A percentile compares a stretch with the other conserved stretches of the same genome.
These are phyloP conservation scores for Brachyalestes nurse DNA, from an alignment of 2,797 vertebrate genomes.

Conservation along the genomic window DNA sequence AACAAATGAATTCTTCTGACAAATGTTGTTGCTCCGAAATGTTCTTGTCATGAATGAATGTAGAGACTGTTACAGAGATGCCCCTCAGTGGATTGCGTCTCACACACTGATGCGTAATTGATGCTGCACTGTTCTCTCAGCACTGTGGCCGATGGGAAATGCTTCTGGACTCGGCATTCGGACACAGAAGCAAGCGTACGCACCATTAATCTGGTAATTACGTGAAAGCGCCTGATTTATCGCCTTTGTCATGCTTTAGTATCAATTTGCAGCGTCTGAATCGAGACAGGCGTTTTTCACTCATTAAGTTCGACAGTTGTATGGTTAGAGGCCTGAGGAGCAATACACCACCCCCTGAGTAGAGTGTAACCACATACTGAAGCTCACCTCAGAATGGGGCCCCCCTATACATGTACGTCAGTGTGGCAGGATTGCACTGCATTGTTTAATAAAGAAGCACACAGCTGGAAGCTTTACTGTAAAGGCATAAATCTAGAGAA, in stretches of 20 bases:
- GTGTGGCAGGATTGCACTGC: neutral
- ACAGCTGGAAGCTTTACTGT: neutral
- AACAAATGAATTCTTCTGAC: neutral
- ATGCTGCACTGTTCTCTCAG: slow-evolving; percentile 2
- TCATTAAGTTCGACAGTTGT: slow-evolving; percentile 55
- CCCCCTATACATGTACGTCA: neutral
- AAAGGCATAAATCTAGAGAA: neutral
- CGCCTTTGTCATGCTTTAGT: slow-evolving; percentile 44
- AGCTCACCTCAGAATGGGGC: neutral
- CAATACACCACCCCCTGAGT: neutral
- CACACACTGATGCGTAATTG: neutral
- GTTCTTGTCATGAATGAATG: slow-evolving; percentile 1
- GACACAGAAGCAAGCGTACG: slow-evolving; percentile 20
- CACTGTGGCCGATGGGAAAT: neutral
- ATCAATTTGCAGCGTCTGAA: slow-evolving; percentile 46
- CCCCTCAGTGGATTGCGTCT: neutral
- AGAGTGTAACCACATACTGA: slow-evolving; percentile 2
- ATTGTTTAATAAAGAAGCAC: neutral
- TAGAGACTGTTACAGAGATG: neutral
- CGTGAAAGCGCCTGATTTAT: slow-evolving; percentile 55
- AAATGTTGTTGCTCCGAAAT: neutral
- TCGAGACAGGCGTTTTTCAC: slow-evolving; percentile 42
- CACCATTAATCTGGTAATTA: slow-evolving; percentile 57
- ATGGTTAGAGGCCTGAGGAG: neutral
- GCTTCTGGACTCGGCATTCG: neutral